These are phyloP conservation scores for Zosterops japonicus DNA, from an alignment of 2,113 vertebrate genomes.

Conservation along the genomic window DNA sequence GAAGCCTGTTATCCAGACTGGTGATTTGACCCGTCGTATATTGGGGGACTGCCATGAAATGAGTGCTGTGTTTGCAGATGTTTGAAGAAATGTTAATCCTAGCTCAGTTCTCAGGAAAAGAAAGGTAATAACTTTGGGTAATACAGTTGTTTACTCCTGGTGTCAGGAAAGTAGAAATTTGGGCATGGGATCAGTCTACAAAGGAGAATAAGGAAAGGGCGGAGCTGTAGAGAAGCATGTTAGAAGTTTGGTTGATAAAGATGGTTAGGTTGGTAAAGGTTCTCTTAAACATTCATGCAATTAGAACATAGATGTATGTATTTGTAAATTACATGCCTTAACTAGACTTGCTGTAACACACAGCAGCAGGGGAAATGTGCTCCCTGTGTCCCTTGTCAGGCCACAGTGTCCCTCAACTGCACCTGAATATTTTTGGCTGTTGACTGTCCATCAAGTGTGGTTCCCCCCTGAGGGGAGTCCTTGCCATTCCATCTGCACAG, in stretches of 20 bases:
- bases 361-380: accelerated
- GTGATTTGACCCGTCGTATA: background rate
- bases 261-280: background rate
- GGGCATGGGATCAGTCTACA: background rate
- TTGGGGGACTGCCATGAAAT: background rate
- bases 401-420: background rate
- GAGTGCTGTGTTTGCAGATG: background rate
- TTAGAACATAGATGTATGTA: background rate
- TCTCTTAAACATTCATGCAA: background rate
- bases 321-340: background rate
- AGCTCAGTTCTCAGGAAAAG: background rate
- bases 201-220: background rate
- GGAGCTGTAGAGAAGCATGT: background rate
- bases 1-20: background rate
- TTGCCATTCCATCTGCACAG: background rate
- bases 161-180: background rate
- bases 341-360: background rate
- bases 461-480: background rate
- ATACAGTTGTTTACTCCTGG: background rate
- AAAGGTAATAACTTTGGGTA: background rate
- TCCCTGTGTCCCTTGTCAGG: background rate
- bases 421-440: background rate
- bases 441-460: background rate
- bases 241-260: background rate
- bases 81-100: background rate